These are phyloP conservation scores for Palloptera scutellata DNA, from an alignment of 2,888 invertebrate species.

Conservation along the genomic window DNA sequence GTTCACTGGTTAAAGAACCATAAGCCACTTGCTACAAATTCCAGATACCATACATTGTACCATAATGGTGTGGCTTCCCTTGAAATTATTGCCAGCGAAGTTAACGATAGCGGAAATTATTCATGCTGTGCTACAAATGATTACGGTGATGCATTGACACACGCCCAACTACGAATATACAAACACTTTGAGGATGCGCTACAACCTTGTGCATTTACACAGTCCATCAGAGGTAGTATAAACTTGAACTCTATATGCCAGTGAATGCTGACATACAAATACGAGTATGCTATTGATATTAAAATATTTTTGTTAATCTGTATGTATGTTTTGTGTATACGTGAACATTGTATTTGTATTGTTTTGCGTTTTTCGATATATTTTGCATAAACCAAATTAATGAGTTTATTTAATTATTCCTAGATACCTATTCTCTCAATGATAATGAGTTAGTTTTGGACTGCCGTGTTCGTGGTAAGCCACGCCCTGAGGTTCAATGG, in stretches of 20 bases:
- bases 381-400: no score
- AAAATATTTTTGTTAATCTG: not conserved
- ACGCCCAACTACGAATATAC: slow-evolving; percentile 78
- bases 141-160: slow-evolving; percentile 74
- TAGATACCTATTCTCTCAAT: slow-evolving; percentile 76
- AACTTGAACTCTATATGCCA: slow-evolving; percentile 7
- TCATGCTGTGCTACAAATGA: slow-evolving; percentile 80
- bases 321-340: not conserved
- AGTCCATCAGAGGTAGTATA: slow-evolving; percentile 73
- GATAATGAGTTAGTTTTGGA: slow-evolving; percentile 80
- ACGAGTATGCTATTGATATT: not conserved
- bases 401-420: slow-evolving; percentile 6
- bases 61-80: slow-evolving; percentile 76
- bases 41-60: slow-evolving; percentile 69
- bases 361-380: no score
- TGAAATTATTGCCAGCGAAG: slow-evolving; percentile 74
- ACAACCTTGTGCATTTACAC: slow-evolving; percentile 77
- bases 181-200: slow-evolving; percentile 76
- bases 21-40: slow-evolving; percentile 65
- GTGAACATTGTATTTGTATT: no score
- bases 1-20: slow-evolving; percentile 82
- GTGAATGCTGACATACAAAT: no score
- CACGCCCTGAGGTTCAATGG: slow-evolving; percentile 79
- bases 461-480: slow-evolving; percentile 80
- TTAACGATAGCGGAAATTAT: slow-evolving; percentile 80